A percentile compares a stretch with the other conserved stretches of the same genome.
Evolutionary conservation across 2,888 invertebrate genomes (phyloP).

Genomic region (Lasioglossum leucozonium): DNA sequence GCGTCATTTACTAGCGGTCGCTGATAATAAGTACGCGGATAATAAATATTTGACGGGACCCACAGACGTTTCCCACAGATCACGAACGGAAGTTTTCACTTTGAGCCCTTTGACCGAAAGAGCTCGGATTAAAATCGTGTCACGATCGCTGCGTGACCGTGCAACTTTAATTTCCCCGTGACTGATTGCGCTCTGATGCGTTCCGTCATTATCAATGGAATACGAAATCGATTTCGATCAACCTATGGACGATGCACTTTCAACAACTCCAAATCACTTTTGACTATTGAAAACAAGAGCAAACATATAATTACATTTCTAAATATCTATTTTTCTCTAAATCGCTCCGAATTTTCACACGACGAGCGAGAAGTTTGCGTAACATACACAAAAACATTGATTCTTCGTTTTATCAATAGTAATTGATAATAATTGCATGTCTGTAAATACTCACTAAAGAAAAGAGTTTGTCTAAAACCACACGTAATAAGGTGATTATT

Average conservation of each 20-base stretch:
- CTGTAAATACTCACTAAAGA: background rate
- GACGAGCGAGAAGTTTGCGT: background rate
- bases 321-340: background rate
- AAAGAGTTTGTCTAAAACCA: background rate
- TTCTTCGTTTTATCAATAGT: background rate
- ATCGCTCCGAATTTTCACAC: background rate
- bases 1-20: constrained; percentile 3
- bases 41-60: constrained; percentile 35
- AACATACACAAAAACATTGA: background rate
- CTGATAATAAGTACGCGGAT: constrained; percentile 35
- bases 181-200: background rate
- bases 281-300: background rate
- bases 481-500: background rate
- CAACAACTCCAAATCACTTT: too few relatives aligned
- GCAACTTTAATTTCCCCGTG: constrained; percentile 31
- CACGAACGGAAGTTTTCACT: constrained; percentile 1
- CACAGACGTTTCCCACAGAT: background rate
- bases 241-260: background rate
- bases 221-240: constrained; percentile 21
- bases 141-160: constrained; percentile 29
- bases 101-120: constrained; percentile 12
- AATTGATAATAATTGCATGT: background rate
- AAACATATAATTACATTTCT: background rate
- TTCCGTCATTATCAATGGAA: constrained; percentile 28
- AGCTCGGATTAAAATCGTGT: constrained; percentile 26